These are phyloP conservation scores for Melieria picta DNA, from an alignment of 2,888 invertebrate species.

Conservation along the genomic window DNA sequence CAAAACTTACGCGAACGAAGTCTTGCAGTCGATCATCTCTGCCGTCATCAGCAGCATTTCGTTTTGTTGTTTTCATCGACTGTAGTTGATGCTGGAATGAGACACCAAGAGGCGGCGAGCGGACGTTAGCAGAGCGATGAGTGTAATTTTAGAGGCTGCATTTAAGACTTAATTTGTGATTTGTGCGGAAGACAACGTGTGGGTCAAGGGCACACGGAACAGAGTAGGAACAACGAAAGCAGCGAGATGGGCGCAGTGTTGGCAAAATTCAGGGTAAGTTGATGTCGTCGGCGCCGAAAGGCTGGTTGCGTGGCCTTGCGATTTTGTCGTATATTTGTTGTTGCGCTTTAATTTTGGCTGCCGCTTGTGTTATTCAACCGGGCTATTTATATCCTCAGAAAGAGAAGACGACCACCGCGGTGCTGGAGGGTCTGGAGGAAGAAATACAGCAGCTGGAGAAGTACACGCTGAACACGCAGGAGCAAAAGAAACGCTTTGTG, in stretches of 20 bases:
- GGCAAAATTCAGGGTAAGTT: conserved; percentile 76
- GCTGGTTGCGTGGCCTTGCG: not conserved
- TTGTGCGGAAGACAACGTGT: no score
- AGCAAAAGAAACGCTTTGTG: conserved; percentile 82
- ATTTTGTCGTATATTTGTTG: conserved; percentile 24
- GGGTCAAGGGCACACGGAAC: not conserved
- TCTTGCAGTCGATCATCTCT: no score
- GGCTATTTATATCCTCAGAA: conserved; percentile 62
- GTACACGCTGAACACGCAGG: conserved; percentile 82
- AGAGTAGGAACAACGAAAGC: conserved; percentile 16
- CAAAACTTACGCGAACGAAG: conserved; percentile 7
- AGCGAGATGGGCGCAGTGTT: conserved; percentile 73
- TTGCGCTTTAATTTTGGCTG: conserved; percentile 45
- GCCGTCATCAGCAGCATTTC: no score
- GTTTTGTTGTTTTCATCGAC: no score
- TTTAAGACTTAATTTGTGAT: no score
- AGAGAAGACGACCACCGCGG: conserved; percentile 68
- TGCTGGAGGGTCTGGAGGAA: conserved; percentile 78
- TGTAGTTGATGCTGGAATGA: no score
- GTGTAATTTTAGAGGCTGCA: no score
- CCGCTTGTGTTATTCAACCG: conserved; percentile 1
- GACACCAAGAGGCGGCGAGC: conserved; percentile 3
- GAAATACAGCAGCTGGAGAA: conserved; percentile 84
- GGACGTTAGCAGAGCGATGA: not conserved
- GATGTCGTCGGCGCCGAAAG: not conserved